Conservation (phyloP, 2,888 invertebrate species). For the Liodrosophila aerea region DNA sequence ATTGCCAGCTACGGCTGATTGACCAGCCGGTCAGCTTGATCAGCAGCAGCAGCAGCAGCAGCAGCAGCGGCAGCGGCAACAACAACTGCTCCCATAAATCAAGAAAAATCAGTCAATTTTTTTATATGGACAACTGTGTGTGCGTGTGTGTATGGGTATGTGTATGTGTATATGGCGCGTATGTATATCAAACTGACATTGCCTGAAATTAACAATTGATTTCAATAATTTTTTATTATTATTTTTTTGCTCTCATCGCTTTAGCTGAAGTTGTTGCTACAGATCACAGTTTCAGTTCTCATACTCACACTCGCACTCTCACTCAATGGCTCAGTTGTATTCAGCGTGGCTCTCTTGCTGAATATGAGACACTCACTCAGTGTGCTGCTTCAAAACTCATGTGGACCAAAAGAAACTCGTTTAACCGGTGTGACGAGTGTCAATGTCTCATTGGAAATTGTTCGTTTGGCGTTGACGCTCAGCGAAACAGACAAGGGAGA, state of each 20-base stretch:
- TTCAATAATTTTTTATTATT: slow-evolving; percentile 77
- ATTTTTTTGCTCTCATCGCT: slow-evolving; percentile 51
- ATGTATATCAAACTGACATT: slow-evolving; percentile 72
- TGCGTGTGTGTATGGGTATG: slow-evolving; percentile 5
- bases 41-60: not conserved
- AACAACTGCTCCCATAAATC: slow-evolving; percentile 69
- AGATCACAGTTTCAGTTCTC: slow-evolving; percentile 19
- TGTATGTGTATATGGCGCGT: slow-evolving; percentile 38
- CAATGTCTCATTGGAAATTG: slow-evolving; percentile 76
- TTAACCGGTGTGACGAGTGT: slow-evolving; percentile 80
- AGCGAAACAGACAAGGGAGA: slow-evolving; percentile 65
- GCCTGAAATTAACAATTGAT: slow-evolving; percentile 78
- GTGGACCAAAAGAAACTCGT: slow-evolving; percentile 63
- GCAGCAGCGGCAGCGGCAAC: slow-evolving; percentile 11
- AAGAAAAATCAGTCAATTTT: slow-evolving; percentile 76
- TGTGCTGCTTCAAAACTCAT: slow-evolving; percentile 31
- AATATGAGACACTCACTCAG: slow-evolving; percentile 53
- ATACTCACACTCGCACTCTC: slow-evolving; percentile 30
- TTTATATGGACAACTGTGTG: slow-evolving; percentile 18
- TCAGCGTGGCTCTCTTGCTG: slow-evolving; percentile 48
- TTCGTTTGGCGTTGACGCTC: slow-evolving; percentile 67
- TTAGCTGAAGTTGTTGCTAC: slow-evolving; percentile 48
- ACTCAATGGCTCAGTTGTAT: slow-evolving; percentile 35
- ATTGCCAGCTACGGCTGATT: slow-evolving; percentile 33
- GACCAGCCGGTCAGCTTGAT: slow-evolving; percentile 37